Conservation (phyloP, 2,113 vertebrate genomes). For the Ptychochromis oligacanthus region DNA sequence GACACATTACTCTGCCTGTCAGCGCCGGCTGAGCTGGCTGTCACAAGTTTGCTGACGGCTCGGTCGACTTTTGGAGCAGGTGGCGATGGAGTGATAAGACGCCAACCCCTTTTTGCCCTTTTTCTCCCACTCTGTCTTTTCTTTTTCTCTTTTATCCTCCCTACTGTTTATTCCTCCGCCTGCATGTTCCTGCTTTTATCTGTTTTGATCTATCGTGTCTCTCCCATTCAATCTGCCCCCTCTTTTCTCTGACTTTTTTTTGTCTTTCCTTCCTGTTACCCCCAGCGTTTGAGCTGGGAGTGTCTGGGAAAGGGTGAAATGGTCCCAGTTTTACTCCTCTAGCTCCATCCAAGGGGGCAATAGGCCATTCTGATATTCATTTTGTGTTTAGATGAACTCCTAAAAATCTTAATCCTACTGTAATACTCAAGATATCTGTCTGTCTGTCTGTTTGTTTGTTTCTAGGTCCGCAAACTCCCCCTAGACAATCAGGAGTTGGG, state of each 20-base stretch:
- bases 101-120: neutral
- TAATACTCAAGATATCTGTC: neutral
- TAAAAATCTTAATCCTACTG: neutral
- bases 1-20: conserved; percentile 22
- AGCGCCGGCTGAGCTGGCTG: conserved; percentile 11
- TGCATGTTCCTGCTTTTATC: neutral
- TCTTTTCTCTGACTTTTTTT: neutral
- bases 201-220: neutral
- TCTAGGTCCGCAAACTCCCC: neutral
- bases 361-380: neutral
- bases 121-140: neutral
- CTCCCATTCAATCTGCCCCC: neutral
- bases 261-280: neutral
- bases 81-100: conserved; percentile 20
- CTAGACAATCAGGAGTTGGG: neutral
- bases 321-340: neutral
- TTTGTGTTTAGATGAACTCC: neutral
- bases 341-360: neutral
- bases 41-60: conserved; percentile 24
- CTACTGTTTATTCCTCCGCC: neutral
- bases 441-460: neutral
- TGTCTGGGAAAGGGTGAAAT: neutral
- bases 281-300: neutral
- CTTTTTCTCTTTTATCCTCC: neutral
- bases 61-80: conserved; percentile 17